Conservation (phyloP, 2,888 invertebrate genomes). For the Chorisops tibialis region DNA sequence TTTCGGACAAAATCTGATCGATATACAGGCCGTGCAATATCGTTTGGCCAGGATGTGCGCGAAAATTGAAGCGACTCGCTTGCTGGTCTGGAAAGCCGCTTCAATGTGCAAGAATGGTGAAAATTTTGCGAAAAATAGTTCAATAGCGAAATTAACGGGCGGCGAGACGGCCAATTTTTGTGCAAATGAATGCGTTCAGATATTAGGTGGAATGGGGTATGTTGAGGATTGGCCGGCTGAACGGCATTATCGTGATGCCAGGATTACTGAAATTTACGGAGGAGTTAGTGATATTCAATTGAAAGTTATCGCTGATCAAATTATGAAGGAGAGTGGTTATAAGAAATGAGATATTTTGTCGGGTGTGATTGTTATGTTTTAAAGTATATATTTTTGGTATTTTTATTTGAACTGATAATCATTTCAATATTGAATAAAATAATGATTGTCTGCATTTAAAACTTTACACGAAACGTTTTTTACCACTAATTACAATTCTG, state of each 20-base stretch:
- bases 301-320: slow-evolving; percentile 63
- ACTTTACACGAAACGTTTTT: no score
- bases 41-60: slow-evolving; percentile 68
- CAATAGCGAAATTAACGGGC: slow-evolving; percentile 73
- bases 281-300: slow-evolving; percentile 76
- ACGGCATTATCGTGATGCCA: slow-evolving; percentile 70
- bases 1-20: slow-evolving; percentile 64
- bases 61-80: slow-evolving; percentile 63
- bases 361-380: no score
- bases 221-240: slow-evolving; percentile 69
- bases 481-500: no score
- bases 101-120: slow-evolving; percentile 55
- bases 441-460: no score
- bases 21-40: slow-evolving; percentile 59
- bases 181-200: slow-evolving; percentile 70
- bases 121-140: slow-evolving; percentile 61
- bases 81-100: slow-evolving; percentile 70
- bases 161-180: slow-evolving; percentile 66
- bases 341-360: not conserved
- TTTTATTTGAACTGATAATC: no score
- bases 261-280: slow-evolving; percentile 78
- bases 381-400: no score
- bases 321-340: slow-evolving; percentile 40
- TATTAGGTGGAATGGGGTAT: slow-evolving; percentile 71
- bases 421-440: no score